Percentiles rank a stretch among this genome's conserved stretches.
These are phyloP conservation scores for Tolypeutes matacus DNA, from an alignment of 2,797 vertebrate genomes.

Conservation along the genomic window DNA sequence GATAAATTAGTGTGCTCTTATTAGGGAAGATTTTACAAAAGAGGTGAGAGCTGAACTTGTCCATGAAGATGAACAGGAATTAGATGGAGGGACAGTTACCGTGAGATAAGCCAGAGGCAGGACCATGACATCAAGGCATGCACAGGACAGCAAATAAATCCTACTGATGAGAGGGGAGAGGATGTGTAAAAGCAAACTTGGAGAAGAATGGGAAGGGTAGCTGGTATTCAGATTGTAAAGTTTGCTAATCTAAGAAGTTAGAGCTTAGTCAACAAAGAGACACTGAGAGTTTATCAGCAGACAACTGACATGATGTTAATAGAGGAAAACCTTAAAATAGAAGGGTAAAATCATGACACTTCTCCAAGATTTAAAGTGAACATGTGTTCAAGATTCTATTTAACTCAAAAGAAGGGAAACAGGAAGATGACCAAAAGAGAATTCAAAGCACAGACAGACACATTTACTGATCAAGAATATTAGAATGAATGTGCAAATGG, in stretches of 20 bases:
- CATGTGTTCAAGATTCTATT: background rate
- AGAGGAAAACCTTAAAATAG: background rate
- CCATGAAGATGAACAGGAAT: background rate
- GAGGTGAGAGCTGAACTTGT: background rate
- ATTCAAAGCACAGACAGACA: background rate
- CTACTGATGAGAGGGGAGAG: background rate
- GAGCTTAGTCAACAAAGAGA: background rate
- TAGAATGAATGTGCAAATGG: background rate
- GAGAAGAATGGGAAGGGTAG: background rate
- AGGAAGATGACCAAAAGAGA: background rate
- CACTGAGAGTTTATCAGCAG: background rate
- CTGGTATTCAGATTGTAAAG: background rate
- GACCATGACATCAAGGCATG: background rate
- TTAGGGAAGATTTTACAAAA: background rate
- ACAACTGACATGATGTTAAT: background rate
- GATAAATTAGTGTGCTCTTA: background rate
- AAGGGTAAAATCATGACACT: background rate
- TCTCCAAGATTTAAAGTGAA: background rate
- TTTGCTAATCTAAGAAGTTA: background rate
- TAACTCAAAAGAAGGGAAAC: background rate
- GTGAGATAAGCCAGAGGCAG: background rate
- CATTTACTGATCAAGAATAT: background rate
- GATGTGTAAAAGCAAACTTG: background rate
- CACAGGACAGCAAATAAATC: background rate
- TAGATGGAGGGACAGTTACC: background rate